These are phyloP conservation scores for Otocyon megalotis DNA, from an alignment of 2,113 vertebrate species.

Conservation along the genomic window DNA sequence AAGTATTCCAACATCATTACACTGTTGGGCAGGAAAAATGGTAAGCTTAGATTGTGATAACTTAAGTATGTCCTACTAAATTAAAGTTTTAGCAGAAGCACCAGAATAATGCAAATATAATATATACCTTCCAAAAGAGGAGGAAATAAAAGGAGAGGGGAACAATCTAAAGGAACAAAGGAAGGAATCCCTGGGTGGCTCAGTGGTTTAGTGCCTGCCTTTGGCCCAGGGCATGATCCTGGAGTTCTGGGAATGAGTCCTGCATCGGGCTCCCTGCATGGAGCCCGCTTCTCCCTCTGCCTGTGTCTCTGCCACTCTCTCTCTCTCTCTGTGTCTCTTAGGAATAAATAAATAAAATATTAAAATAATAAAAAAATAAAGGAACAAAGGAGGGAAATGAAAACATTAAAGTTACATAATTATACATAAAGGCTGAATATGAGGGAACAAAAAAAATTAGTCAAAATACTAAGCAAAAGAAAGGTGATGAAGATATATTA, in stretches of 20 bases:
- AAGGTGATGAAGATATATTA: background rate
- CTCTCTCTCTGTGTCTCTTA: no score
- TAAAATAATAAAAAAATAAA: no score
- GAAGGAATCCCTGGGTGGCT: background rate
- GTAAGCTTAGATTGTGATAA: background rate
- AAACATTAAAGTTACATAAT: background rate
- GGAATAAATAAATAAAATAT: background rate
- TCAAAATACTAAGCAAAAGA: background rate
- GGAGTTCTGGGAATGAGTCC: no score
- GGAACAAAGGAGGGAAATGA: no score
- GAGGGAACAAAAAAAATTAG: background rate
- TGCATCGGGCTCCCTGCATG: no score
- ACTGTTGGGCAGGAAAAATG: background rate
- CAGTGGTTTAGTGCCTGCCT: no score
- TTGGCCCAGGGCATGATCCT: no score
- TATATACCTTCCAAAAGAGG: background rate
- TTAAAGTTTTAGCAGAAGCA: background rate
- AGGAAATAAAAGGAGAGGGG: background rate
- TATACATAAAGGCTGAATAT: background rate
- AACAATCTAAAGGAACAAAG: background rate
- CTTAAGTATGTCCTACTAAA: background rate
- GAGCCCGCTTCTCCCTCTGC: no score
- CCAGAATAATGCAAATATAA: background rate
- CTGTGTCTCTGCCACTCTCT: no score
- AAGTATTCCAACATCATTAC: background rate